Base-by-base conservation (phyloP, 2,113 vertebrate species). In the Siphamia tubifer region DNA sequence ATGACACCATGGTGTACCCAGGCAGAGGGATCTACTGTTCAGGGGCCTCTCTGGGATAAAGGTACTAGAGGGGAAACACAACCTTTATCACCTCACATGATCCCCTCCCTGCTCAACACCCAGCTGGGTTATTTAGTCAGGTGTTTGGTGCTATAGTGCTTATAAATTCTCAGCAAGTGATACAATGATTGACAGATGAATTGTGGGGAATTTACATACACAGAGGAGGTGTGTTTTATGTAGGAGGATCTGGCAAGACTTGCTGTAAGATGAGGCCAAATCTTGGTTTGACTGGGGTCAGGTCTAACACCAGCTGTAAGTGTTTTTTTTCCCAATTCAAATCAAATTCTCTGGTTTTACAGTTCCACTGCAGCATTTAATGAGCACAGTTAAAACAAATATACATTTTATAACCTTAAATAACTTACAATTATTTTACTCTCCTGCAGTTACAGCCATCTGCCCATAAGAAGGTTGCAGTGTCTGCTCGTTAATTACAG, bases 121-220 rank as follows among this genome's bases (percentile, higher is more conserved):
- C 65, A 69, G 68, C 64, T 30, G 48, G 73, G 84, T 86, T 87
- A 79, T 86, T 87, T 79, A 85, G 82, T 79, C 81, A 81, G 87
- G 73, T 83, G 79, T 54, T 65, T 67, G 65, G 61, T 56, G 73
- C 61, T 67, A 53, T 60, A 77, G 40, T 62, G 78, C 74, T 68
- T 76, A 53, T 44, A 78, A 56, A 78, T 69, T 71, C 70, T 31
- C 57, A 54, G 68, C 69, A 8, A 32, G 72, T 3, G 54, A 83
- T 56, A 16, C 12, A 5, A 66, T 88, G 77, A 89, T 83, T 89
- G 84, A 84, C 83, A 82, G 68, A 66, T 17, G 49, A 38, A 57
- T 58, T 13, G 45, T 35, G 35, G 36, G 16, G 76, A 53, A 72
- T 79, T 79, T 54, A 61, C 58, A 84, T 68, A 64, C 65, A 71